These are phyloP conservation scores for Corythornis leucogaster DNA, from an alignment of 2,797 vertebrate genomes.

Conservation along the genomic window DNA sequence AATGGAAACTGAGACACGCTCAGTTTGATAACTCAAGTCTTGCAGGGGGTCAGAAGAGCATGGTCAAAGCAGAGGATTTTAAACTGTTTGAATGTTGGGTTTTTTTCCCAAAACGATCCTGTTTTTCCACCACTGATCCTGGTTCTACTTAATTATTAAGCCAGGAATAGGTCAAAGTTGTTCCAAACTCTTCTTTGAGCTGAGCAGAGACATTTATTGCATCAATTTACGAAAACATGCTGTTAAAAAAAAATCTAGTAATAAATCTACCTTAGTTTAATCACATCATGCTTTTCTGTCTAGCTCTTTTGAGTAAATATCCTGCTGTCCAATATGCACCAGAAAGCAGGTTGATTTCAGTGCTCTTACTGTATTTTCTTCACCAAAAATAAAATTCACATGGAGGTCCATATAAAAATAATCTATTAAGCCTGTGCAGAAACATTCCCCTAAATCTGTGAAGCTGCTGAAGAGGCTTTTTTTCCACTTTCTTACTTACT, in stretches of 20 bases:
- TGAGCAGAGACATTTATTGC: not conserved
- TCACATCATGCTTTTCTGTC: not conserved
- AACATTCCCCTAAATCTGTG: not conserved
- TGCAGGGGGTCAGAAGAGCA: not conserved
- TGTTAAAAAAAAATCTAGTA: not conserved
- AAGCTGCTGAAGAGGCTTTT: not conserved
- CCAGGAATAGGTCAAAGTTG: constrained; percentile 8
- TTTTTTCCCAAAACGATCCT: not conserved
- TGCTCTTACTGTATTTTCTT: not conserved
- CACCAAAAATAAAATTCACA: not conserved
- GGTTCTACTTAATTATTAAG: constrained; percentile 20
- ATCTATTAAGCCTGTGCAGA: not conserved
- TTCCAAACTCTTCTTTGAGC: not conserved
- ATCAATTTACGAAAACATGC: not conserved
- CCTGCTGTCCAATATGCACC: not conserved
- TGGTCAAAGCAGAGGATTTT: not conserved
- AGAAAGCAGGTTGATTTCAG: not conserved
- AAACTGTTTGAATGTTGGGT: not conserved
- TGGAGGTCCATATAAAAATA: not conserved
- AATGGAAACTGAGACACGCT: not conserved
- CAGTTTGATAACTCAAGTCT: not conserved
- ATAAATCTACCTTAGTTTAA: constrained; percentile 13
- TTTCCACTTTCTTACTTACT: not conserved
- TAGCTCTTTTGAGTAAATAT: not conserved
- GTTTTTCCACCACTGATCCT: not conserved